A percentile compares a stretch with the other conserved stretches of the same genome.
These are phyloP conservation scores for Crocodylus rhombifer DNA, from an alignment of 2,797 vertebrate species.

Conservation along the genomic window DNA sequence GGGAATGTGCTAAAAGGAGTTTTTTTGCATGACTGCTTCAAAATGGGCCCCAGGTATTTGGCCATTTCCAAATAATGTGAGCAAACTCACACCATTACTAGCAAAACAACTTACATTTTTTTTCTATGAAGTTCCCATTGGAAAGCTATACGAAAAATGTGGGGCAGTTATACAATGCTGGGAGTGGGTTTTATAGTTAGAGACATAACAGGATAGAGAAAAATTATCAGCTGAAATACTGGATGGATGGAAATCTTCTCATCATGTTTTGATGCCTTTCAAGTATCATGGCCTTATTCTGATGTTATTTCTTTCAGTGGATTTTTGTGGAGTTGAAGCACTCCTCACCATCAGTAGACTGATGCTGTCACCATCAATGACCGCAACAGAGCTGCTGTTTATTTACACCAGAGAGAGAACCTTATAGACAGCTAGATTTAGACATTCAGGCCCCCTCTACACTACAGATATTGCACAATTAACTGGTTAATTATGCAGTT, in stretches of 20 bases:
- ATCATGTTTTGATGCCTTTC: not conserved
- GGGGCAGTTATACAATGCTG: not conserved
- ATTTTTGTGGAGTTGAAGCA: not conserved
- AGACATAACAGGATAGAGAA: not conserved
- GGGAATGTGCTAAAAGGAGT: no score
- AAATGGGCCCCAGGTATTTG: not conserved
- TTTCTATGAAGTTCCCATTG: not conserved
- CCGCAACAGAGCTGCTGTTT: not conserved
- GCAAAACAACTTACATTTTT: not conserved
- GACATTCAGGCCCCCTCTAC: no score
- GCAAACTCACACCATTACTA: fast-evolving
- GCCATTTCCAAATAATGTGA: not conserved
- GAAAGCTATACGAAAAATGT: not conserved
- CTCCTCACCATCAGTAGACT: no score
- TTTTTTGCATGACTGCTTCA: not conserved
- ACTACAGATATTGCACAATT: no score
- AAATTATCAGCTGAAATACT: not conserved
- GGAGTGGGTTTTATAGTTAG: not conserved
- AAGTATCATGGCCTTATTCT: not conserved
- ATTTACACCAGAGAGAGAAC: not conserved
- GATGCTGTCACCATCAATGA: not conserved
- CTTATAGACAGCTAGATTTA: no score
- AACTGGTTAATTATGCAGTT: no score
- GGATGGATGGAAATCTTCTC: fast-evolving
- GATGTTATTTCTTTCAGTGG: not conserved